These are phyloP conservation scores for Antrozous pallidus DNA, from an alignment of 2,797 vertebrate genomes.

Conservation along the genomic window DNA sequence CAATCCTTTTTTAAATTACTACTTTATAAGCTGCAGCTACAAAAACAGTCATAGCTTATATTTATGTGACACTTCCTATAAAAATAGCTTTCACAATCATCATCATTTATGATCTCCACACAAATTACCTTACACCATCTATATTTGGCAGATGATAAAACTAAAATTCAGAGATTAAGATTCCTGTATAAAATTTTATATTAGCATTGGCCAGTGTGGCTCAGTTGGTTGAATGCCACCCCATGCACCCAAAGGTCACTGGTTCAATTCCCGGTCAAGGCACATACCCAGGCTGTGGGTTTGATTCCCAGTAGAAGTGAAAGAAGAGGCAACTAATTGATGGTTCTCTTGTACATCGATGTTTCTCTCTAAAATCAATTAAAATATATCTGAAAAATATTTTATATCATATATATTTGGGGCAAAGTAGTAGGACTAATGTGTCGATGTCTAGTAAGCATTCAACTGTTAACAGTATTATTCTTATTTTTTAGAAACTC, in stretches of 20 bases:
- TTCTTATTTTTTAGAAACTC: background rate
- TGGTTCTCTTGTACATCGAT: too few relatives aligned
- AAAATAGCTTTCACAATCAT: background rate
- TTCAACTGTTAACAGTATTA: background rate
- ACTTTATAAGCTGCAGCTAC: constrained; percentile 19
- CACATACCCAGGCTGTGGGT: too few relatives aligned
- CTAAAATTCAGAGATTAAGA: background rate
- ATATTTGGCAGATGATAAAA: background rate
- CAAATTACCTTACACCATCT: background rate
- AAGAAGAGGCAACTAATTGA: too few relatives aligned
- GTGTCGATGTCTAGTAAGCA: background rate
- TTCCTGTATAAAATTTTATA: background rate
- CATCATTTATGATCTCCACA: background rate
- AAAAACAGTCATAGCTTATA: constrained; percentile 35
- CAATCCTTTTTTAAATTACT: background rate
- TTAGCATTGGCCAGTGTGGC: background rate
- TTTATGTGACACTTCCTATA: background rate
- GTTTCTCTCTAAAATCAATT: too few relatives aligned
- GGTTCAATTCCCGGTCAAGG: too few relatives aligned
- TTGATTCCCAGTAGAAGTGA: too few relatives aligned
- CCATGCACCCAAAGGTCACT: too few relatives aligned
- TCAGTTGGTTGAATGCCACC: too few relatives aligned
- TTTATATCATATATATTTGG: background rate
- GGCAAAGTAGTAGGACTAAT: background rate
- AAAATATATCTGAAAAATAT: too few relatives aligned